phyloP scores from a whole-genome alignment of 2,888 invertebrate species.

The Diadromus collaris region DNA sequence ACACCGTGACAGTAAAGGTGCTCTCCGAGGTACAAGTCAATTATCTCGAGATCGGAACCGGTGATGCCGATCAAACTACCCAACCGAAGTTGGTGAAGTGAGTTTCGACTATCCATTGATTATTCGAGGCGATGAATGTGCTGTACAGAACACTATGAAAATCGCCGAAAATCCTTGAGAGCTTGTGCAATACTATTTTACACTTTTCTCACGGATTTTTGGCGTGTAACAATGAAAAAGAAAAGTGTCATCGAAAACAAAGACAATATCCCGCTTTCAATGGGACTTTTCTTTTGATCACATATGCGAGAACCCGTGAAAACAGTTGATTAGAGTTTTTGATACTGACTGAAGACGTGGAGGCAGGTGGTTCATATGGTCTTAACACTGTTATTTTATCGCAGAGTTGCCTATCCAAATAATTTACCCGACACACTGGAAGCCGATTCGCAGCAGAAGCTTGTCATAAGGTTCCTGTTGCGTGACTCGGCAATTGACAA shows the following conservation, averaged over 20 bases:
- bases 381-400: constrained; percentile 5
- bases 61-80: constrained; percentile 94
- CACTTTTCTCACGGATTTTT: too few species aligned
- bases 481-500: constrained; percentile 86
- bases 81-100: constrained; percentile 87
- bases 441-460: constrained; percentile 95
- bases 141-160: not conserved
- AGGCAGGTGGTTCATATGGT: too few species aligned
- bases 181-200: too few species aligned
- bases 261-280: too few species aligned
- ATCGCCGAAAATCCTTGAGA: not conserved
- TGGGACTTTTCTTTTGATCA: too few species aligned
- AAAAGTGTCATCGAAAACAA: too few species aligned
- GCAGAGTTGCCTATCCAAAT: constrained; percentile 87
- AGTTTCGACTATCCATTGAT: constrained; percentile 61
- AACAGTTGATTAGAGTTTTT: too few species aligned
- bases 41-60: constrained; percentile 92
- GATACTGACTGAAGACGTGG: too few species aligned
- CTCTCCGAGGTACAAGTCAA: constrained; percentile 89
- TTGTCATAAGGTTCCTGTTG: constrained; percentile 90
- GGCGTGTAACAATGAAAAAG: too few species aligned
- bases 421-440: constrained; percentile 87
- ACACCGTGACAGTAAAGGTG: constrained; percentile 84
- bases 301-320: too few species aligned
- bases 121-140: not conserved